phyloP scores from a whole-genome alignment of 2,888 invertebrate species.

The Parelbella ahira region DNA sequence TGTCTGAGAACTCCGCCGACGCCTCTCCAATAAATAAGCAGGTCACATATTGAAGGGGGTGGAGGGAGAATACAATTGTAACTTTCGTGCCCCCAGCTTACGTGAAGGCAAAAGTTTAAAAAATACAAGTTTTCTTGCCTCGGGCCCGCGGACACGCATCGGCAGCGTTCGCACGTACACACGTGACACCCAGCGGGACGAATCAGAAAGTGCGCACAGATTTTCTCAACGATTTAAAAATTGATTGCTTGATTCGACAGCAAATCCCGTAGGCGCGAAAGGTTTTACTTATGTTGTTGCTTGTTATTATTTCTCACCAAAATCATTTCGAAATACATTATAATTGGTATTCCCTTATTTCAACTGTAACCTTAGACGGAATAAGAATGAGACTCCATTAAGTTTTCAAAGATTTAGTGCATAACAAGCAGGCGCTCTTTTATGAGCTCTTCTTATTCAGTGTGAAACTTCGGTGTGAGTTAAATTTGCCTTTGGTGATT shows the following conservation, averaged over 20 bases:
- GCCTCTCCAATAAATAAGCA: slow-evolving; percentile 78
- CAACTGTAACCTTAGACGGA: slow-evolving; percentile 54
- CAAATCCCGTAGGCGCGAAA: too few relatives aligned
- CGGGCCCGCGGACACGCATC: slow-evolving; percentile 36
- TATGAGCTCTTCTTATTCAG: slow-evolving; percentile 37
- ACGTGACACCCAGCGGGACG: slow-evolving; percentile 36
- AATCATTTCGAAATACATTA: slow-evolving; percentile 30
- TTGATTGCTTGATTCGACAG: slow-evolving; percentile 14
- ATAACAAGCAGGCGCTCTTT: slow-evolving; percentile 55
- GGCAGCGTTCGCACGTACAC: slow-evolving; percentile 54
- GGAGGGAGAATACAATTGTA: slow-evolving; percentile 77
- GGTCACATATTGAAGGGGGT: slow-evolving; percentile 80
- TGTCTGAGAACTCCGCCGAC: slow-evolving; percentile 76
- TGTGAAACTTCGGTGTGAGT: slow-evolving; percentile 32
- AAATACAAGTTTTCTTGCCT: slow-evolving; percentile 72
- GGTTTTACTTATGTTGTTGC: neutral
- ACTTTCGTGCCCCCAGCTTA: slow-evolving; percentile 70
- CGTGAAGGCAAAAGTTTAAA: slow-evolving; percentile 76
- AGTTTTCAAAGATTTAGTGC: slow-evolving; percentile 58
- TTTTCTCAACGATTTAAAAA: slow-evolving; percentile 30
- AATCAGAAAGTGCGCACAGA: slow-evolving; percentile 32
- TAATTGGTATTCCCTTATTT: slow-evolving; percentile 55
- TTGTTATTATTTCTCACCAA: slow-evolving; percentile 7
- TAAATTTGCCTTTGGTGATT: slow-evolving; percentile 44
- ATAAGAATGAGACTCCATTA: slow-evolving; percentile 72